phyloP scores from a whole-genome alignment of 2,797 vertebrate species.

The Otolemur crassicaudatus region DNA sequence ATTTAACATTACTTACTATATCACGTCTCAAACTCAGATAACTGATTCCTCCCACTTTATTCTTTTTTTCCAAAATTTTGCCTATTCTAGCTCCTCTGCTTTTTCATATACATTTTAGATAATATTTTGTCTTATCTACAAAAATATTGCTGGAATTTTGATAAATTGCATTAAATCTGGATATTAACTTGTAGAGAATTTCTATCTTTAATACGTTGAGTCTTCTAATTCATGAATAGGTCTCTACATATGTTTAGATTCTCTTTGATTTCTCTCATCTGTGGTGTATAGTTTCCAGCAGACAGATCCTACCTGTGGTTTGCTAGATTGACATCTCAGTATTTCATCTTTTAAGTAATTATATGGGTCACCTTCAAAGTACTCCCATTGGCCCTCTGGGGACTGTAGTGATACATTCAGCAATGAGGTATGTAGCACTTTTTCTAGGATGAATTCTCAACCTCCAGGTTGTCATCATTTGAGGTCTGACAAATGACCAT shows the following conservation, averaged over 20 bases:
- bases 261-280: background rate
- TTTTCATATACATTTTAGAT: conserved; percentile 9
- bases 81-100: background rate
- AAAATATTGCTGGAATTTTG: background rate
- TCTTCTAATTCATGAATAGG: background rate
- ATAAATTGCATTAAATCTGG: background rate
- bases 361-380: background rate
- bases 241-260: background rate
- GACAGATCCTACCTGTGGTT: background rate
- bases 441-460: too few species aligned
- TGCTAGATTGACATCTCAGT: background rate
- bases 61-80: background rate
- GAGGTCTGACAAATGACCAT: too few species aligned
- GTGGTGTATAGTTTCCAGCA: background rate
- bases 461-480: too few species aligned
- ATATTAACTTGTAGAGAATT: background rate
- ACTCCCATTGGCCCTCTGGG: too few species aligned
- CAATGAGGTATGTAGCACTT: too few species aligned
- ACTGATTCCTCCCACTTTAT: background rate
- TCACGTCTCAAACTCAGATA: background rate
- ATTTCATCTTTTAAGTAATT: background rate
- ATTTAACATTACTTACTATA: background rate
- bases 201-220: background rate
- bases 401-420: too few species aligned
- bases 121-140: background rate